Evolutionary conservation across 1,140 invertebrate species (phyloP).

Genomic region (Medauroidea extradentata): DNA sequence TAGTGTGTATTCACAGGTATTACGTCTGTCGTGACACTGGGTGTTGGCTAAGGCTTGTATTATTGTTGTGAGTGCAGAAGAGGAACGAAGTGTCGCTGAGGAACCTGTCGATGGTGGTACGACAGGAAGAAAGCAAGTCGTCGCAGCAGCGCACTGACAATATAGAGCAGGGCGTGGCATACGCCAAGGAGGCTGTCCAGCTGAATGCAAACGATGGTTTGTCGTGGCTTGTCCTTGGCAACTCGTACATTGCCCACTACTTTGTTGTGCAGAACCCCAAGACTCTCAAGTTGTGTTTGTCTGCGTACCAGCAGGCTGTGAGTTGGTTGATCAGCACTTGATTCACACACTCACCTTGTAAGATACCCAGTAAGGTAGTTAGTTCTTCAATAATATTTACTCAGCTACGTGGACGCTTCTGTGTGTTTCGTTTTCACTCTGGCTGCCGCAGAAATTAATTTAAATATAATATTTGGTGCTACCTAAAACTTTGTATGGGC

Average conservation of each 20-base stretch:
- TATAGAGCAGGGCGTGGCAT: slow-evolving; percentile 66
- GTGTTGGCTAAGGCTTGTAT: too few relatives aligned
- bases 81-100: slow-evolving; percentile 74
- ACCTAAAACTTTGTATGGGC: too few relatives aligned
- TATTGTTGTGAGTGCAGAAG: slow-evolving; percentile 44
- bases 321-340: too few relatives aligned
- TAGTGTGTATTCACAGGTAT: too few relatives aligned
- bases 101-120: slow-evolving; percentile 77
- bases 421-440: too few relatives aligned
- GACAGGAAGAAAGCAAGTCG: slow-evolving; percentile 56
- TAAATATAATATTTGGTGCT: too few relatives aligned
- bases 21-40: too few relatives aligned
- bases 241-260: slow-evolving; percentile 78
- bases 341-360: too few relatives aligned
- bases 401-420: too few relatives aligned
- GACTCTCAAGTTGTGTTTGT: slow-evolving; percentile 67
- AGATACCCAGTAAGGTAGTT: too few relatives aligned
- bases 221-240: slow-evolving; percentile 82
- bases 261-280: slow-evolving; percentile 73
- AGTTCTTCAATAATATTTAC: too few relatives aligned
- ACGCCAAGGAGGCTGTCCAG: slow-evolving; percentile 79
- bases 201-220: slow-evolving; percentile 76
- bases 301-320: slow-evolving; percentile 77
- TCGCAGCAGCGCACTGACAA: slow-evolving; percentile 56
- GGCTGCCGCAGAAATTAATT: too few relatives aligned